phyloP scores from a whole-genome alignment of 2,113 vertebrate genomes.

The Helogale parvula region DNA sequence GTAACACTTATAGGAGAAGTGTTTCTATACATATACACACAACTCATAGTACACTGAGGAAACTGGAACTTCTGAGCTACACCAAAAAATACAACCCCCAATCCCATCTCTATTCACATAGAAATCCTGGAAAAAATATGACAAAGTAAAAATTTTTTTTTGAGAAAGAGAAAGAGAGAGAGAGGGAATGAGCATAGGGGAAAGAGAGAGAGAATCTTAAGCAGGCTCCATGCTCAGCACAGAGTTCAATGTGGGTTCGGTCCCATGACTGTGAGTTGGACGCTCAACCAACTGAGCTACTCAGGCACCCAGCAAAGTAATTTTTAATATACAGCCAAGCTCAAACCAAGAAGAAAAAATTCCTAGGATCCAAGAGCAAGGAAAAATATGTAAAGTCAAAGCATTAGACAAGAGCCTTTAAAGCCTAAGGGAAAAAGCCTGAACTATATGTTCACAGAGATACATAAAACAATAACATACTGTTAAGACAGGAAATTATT shows the following conservation, averaged over 20 bases:
- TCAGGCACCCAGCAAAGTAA: background rate
- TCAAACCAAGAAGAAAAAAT: conserved; percentile 9
- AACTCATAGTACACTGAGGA: background rate
- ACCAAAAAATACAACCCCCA: background rate
- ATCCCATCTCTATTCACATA: background rate
- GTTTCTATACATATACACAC: background rate
- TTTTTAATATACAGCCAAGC: background rate
- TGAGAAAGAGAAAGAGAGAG: too few relatives aligned
- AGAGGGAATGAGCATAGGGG: too few relatives aligned
- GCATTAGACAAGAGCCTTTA: background rate
- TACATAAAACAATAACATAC: background rate
- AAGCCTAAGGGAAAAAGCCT: background rate
- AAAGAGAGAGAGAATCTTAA: too few relatives aligned
- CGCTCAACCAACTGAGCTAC: too few relatives aligned
- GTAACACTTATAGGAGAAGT: background rate
- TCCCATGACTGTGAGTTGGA: too few relatives aligned
- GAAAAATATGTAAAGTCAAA: background rate
- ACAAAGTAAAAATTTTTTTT: background rate
- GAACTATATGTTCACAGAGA: background rate
- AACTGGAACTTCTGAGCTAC: background rate
- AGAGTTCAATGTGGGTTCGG: too few relatives aligned
- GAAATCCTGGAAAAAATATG: background rate
- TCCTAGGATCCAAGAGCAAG: background rate
- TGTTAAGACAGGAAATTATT: background rate
- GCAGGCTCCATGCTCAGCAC: too few relatives aligned